A percentile compares a stretch with the other conserved stretches of the same genome.
These are phyloP conservation scores for Eucidaris tribuloides DNA, from an alignment of 35 echinoderm and acorn worm genomes.

Conservation along the genomic window DNA sequence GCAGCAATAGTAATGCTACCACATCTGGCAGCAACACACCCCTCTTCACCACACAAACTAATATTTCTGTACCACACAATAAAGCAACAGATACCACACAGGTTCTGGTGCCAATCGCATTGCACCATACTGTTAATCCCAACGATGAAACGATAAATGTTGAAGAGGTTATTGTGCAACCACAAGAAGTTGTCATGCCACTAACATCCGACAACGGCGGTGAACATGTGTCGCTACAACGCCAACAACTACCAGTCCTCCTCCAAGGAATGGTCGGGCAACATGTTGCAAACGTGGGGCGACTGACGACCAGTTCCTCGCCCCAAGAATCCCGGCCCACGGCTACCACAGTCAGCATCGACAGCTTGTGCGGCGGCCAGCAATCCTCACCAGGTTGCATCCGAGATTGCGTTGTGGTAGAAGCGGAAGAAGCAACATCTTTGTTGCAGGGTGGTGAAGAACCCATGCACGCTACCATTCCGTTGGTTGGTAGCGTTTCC, in stretches of 20 bases:
- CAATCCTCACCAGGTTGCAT: neutral
- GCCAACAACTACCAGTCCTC: neutral
- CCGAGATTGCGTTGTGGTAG: neutral
- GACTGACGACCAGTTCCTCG: neutral
- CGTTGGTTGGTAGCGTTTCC: neutral
- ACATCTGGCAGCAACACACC: neutral
- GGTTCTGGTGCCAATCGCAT: neutral
- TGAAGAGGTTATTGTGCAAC: slow-evolving; percentile 14
- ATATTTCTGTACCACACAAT: neutral
- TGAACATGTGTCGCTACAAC: neutral
- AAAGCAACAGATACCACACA: neutral
- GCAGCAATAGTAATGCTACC: slow-evolving; percentile 2
- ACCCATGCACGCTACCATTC: neutral
- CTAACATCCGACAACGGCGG: neutral
- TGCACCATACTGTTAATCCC: neutral
- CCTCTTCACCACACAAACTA: neutral
- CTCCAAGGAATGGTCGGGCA: neutral
- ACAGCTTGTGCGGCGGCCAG: slow-evolving; percentile 15
- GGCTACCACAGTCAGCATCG: neutral
- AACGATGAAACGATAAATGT: neutral
- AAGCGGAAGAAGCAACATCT: neutral
- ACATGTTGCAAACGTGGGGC: neutral
- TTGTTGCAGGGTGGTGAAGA: neutral
- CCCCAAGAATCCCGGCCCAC: neutral
- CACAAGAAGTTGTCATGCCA: slow-evolving; percentile 14